Base-by-base conservation (phyloP, 1,140 invertebrate species). In the Octopus bimaculoides region DNA sequence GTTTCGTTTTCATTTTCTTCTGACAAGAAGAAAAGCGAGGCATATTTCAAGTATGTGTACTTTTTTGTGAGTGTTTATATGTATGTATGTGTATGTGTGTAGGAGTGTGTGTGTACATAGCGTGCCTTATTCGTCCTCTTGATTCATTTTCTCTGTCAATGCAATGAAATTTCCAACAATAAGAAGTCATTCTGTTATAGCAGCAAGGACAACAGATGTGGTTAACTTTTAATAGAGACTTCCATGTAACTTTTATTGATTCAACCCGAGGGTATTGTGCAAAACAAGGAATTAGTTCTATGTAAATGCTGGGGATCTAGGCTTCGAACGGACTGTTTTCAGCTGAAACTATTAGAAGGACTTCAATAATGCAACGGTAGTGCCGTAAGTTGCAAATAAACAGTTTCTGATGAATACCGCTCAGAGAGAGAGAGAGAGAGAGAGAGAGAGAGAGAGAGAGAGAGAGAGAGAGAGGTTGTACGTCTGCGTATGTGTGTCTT, bases 361-460 rank as follows among this genome's bases (percentile, higher is more conserved):
- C 26, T 41, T 41, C 26, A 41, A 41, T 41, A 41, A 41, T 41
- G 26, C 26, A 41, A 41, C 26, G 26, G 26, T 41, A 41, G 17
- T 14, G 66, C 66, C 66, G 66, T 71, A 71, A 71, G 66, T 71
- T 71, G 66, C 66, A 71, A 71, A 71, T 71, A 71, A 71, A 71
- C 17, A 14, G 5, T 71, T 71, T 9, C 66, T 71, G 66, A 71
- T 71, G 66, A 71, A 71, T 71, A 71, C 8, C 9, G 66, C 66
- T 71, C 9, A 71, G 7, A 71, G 66, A 71, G 26, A 41, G 26
- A 41, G 26, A 41, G 26, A 41, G 26, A 41, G 26, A 41, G 26
- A 41, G 26, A 41, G 26, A 41, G 26, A 41, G 26, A 41, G 26
- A 41, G 26, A 41, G 26, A 41, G 26, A 41, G 26, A 41, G 26